Evolutionary conservation across 1,140 invertebrate species (phyloP).

Genomic region (Drosophila parvula): DNA sequence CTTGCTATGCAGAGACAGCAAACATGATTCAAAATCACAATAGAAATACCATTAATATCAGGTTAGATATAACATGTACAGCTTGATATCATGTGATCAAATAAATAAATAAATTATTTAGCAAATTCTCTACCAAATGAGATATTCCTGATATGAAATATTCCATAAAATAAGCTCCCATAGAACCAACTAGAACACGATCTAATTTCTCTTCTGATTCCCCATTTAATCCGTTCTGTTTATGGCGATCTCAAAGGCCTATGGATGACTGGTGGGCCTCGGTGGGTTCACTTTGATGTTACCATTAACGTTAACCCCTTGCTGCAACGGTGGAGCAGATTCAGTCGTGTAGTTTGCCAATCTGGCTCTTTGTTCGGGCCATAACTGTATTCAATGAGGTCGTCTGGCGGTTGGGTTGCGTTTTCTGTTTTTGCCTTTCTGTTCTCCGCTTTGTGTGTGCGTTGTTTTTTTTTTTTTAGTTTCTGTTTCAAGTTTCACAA

Average conservation of each 20-base stretch:
- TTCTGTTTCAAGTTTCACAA: constrained; percentile 46
- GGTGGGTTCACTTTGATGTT: constrained; percentile 15
- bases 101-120: constrained; percentile 6
- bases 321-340: constrained; percentile 19
- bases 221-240: constrained; percentile 7
- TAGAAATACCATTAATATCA: constrained; percentile 7
- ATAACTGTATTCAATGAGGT: constrained; percentile 81
- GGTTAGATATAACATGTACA: not conserved
- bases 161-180: not conserved
- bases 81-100: not conserved
- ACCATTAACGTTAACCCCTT: constrained; percentile 27
- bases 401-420: constrained; percentile 47
- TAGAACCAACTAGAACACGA: not conserved
- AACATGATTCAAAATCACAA: not conserved
- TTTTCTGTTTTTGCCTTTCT: constrained; percentile 34
- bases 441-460: constrained; percentile 30
- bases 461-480: constrained; percentile 33
- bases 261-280: constrained; percentile 10
- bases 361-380: constrained; percentile 59
- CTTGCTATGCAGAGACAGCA: too few relatives aligned
- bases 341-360: constrained; percentile 35
- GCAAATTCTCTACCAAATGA: not conserved
- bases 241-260: constrained; percentile 10
- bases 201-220: constrained; percentile 3
- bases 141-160: too few relatives aligned